phyloP scores from a whole-genome alignment of 1,140 invertebrate genomes.

The Drosophila prosaltans region DNA sequence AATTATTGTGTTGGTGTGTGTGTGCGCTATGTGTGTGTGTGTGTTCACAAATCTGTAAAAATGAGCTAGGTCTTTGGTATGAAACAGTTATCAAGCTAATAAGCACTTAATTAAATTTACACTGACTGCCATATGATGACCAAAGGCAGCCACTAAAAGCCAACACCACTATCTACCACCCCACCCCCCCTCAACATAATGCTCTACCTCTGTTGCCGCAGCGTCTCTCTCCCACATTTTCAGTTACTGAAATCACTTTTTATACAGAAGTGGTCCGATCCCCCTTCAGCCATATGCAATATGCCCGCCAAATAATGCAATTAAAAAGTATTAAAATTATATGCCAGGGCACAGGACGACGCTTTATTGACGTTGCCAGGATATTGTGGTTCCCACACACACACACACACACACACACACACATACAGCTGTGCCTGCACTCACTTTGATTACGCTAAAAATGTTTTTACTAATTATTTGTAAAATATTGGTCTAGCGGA shows the following conservation, averaged over 20 bases:
- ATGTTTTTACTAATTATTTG: conserved; percentile 73
- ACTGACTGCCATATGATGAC: conserved; percentile 37
- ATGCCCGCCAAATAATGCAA: conserved; percentile 52
- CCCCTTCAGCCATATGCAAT: background rate
- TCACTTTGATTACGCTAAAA: conserved; percentile 42
- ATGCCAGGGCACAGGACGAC: conserved; percentile 37
- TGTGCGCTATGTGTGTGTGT: background rate
- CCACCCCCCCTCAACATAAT: no score
- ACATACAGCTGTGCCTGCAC: conserved; percentile 4
- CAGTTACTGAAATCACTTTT: background rate
- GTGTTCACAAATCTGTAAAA: conserved; percentile 6
- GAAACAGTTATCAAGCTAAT: conserved; percentile 54
- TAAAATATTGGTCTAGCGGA: conserved; percentile 64
- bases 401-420: background rate
- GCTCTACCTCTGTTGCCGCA: background rate
- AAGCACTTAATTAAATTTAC: conserved; percentile 71
- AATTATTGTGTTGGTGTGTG: background rate
- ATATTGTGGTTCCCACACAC: conserved; percentile 45
- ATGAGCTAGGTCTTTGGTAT: background rate
- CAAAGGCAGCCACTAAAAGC: conserved; percentile 32
- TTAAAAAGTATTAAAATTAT: conserved; percentile 80
- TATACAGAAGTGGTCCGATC: background rate
- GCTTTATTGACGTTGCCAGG: conserved; percentile 53
- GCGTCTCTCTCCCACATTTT: background rate
- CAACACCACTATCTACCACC: no score